Evolutionary conservation across 2,888 invertebrate genomes (phyloP).

Genomic region (Miltochrista miniata): DNA sequence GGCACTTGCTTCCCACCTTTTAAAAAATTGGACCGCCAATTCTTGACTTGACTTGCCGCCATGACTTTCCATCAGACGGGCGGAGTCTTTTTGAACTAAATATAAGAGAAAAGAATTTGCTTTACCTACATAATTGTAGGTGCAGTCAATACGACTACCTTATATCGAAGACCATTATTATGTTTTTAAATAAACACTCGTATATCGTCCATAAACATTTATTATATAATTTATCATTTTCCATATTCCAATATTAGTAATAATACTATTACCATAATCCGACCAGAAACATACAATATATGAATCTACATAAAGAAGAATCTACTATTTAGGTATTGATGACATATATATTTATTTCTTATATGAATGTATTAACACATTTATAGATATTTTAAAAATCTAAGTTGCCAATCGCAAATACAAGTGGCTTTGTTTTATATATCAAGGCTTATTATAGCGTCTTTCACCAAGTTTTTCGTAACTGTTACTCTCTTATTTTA

Average conservation of each 20-base stretch:
- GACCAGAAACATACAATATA: constrained; percentile 66
- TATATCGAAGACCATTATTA: neutral
- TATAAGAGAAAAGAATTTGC: too few species aligned
- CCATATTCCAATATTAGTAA: constrained; percentile 76
- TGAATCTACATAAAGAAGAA: constrained; percentile 78
- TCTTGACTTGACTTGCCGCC: too few species aligned
- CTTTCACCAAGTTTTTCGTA: constrained; percentile 81
- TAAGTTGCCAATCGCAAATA: constrained; percentile 82
- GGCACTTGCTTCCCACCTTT: too few species aligned
- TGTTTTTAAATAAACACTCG: constrained; percentile 32
- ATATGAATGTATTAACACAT: constrained; percentile 72
- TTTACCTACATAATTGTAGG: too few species aligned
- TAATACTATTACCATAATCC: constrained; percentile 72
- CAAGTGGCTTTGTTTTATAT: constrained; percentile 62
- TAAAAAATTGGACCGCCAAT: too few species aligned
- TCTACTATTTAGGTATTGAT: constrained; percentile 71
- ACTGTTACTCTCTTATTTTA: constrained; percentile 71
- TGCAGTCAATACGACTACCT: too few species aligned
- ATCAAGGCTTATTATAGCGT: constrained; percentile 81
- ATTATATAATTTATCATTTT: constrained; percentile 81
- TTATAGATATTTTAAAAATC: constrained; percentile 67
- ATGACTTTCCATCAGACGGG: too few species aligned
- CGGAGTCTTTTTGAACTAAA: too few species aligned
- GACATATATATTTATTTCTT: constrained; percentile 59
- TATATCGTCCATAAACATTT: constrained; percentile 78